phyloP scores from a whole-genome alignment of 2,888 invertebrate genomes.

The Eristalis arbustorum region DNA sequence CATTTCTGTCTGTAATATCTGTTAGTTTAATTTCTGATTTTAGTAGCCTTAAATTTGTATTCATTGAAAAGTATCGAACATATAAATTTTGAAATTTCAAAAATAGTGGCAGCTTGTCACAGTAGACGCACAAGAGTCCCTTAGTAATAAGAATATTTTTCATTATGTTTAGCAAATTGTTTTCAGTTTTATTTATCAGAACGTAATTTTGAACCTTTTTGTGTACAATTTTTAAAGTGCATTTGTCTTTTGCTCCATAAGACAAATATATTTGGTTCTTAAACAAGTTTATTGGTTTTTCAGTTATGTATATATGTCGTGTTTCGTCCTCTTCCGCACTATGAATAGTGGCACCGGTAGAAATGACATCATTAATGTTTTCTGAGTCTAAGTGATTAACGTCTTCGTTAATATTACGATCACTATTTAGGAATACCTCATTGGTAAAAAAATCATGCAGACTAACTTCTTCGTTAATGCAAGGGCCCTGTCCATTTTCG shows the following conservation, averaged over 20 bases:
- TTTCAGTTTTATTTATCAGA: too few species aligned
- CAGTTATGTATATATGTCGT: constrained; percentile 32
- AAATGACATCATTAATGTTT: too few species aligned
- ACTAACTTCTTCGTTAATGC: background rate
- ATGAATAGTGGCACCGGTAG: background rate
- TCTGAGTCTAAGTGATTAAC: too few species aligned
- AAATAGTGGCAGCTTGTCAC: background rate
- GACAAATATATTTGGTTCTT: constrained; percentile 9
- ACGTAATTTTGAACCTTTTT: constrained; percentile 26
- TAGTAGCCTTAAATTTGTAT: background rate
- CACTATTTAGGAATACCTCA: background rate
- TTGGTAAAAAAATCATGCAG: background rate
- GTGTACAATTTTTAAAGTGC: constrained; percentile 26
- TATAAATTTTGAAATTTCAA: background rate
- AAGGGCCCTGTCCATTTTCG: too few species aligned
- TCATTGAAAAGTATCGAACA: background rate
- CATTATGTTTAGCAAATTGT: constrained; percentile 19
- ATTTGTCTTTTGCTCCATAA: constrained; percentile 1
- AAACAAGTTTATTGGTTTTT: constrained; percentile 40
- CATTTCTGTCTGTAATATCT: background rate
- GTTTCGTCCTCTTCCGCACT: background rate
- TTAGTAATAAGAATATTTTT: background rate
- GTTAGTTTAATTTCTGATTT: background rate
- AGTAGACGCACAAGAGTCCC: background rate
- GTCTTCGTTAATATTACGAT: too few species aligned